Percentiles rank a stretch among this genome's conserved stretches.
Conservation (phyloP, 2,797 vertebrate species). For the Antrozous pallidus region DNA sequence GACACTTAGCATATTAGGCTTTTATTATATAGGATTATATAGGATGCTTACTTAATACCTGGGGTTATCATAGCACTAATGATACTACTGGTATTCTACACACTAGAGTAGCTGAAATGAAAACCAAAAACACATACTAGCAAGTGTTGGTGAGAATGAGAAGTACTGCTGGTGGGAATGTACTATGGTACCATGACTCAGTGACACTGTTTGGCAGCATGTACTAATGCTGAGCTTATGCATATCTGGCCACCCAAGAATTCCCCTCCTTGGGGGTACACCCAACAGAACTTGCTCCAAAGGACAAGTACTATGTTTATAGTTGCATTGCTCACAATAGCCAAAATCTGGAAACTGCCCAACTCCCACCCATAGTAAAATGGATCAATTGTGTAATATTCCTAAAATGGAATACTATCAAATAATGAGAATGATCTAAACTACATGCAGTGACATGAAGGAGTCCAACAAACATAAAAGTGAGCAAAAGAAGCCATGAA, state of each 20-base stretch:
- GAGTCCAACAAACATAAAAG: neutral
- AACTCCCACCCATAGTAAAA: neutral
- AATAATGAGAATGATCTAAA: constrained; percentile 3
- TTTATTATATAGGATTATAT: no score
- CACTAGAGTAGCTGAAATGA: neutral
- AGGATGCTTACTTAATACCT: neutral
- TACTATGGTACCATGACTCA: rapidly evolving
- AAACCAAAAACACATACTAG: neutral
- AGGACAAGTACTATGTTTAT: neutral
- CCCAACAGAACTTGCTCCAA: neutral
- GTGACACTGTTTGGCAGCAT: neutral
- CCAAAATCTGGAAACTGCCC: neutral
- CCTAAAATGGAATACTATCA: neutral
- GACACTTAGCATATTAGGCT: no score
- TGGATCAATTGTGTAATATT: neutral
- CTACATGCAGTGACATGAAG: neutral
- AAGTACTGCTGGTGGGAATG: neutral
- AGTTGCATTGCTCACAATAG: neutral
- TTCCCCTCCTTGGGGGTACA: neutral
- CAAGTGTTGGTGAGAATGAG: neutral
- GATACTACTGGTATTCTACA: no score
- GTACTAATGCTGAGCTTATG: neutral
- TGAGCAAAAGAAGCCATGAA: neutral
- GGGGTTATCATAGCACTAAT: neutral
- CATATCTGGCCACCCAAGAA: no score